Evolutionary conservation across 2,888 invertebrate species (phyloP).

Genomic region (Drosophila picticornis): DNA sequence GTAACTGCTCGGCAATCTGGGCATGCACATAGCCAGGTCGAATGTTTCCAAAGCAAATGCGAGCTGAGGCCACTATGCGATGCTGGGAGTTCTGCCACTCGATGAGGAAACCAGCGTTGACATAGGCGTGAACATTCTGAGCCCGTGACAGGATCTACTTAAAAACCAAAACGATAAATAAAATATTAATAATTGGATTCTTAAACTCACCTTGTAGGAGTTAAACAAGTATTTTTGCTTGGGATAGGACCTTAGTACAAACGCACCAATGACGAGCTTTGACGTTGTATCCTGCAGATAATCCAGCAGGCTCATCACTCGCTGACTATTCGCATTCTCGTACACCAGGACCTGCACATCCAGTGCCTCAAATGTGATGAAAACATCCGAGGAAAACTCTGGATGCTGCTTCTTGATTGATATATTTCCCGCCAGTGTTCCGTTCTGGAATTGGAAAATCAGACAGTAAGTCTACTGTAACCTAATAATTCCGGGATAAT

Average conservation of each 20-base stretch:
- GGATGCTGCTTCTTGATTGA: conserved; percentile 88
- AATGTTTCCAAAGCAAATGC: conserved; percentile 89
- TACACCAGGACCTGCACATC: conserved; percentile 74
- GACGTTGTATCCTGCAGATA: conserved; percentile 88
- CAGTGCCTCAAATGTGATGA: conserved; percentile 85
- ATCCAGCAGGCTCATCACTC: conserved; percentile 86
- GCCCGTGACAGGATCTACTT: conserved; percentile 89
- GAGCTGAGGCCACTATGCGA: conserved; percentile 82
- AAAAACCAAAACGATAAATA: not conserved
- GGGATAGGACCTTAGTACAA: conserved; percentile 87
- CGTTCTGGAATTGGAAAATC: conserved; percentile 85
- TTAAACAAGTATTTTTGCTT: conserved; percentile 86
- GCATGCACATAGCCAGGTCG: conserved; percentile 87
- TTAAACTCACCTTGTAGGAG: conserved; percentile 88
- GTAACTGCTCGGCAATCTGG: conserved; percentile 86
- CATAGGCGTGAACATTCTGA: conserved; percentile 91
- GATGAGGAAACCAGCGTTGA: conserved; percentile 91
- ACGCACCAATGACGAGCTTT: conserved; percentile 88
- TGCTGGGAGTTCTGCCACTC: conserved; percentile 78
- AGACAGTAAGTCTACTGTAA: not conserved
- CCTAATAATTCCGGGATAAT: not conserved
- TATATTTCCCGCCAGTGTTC: conserved; percentile 90
- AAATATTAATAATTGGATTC: not conserved
- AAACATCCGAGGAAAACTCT: conserved; percentile 90
- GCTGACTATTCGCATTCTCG: conserved; percentile 82